A percentile compares a stretch with the other conserved stretches of the same genome.
Evolutionary conservation across 2,797 vertebrate genomes (phyloP).

Genomic region (Acanthiza pusilla): DNA sequence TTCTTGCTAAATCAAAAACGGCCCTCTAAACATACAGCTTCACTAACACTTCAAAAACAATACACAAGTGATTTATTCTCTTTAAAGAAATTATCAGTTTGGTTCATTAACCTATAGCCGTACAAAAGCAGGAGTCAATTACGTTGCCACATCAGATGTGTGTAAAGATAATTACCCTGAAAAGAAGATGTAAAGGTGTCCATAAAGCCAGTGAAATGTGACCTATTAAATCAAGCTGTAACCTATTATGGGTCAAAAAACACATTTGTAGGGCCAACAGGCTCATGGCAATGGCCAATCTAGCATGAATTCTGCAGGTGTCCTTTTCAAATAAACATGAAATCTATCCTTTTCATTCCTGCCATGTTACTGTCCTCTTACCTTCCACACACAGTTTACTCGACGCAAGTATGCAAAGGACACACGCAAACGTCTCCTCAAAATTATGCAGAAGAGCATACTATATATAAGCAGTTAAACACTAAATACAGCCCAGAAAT

Average conservation of each 20-base stretch:
- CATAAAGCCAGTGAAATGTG: slow-evolving; percentile 76
- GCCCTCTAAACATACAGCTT: slow-evolving; percentile 35
- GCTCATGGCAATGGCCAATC: slow-evolving; percentile 64
- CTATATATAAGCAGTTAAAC: neutral
- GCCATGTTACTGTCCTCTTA: neutral
- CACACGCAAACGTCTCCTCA: neutral
- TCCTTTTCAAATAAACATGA: slow-evolving; percentile 64
- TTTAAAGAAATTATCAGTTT: slow-evolving; percentile 65
- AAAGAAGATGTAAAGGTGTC: slow-evolving; percentile 75
- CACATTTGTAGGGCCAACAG: slow-evolving; percentile 72
- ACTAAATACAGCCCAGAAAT: neutral
- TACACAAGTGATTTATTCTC: slow-evolving; percentile 62
- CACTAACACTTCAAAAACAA: slow-evolving; percentile 63
- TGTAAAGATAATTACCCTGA: slow-evolving; percentile 77
- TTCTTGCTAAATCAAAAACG: slow-evolving; percentile 53
- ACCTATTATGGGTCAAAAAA: slow-evolving; percentile 77
- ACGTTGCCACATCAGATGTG: slow-evolving; percentile 70
- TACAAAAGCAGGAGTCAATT: slow-evolving; percentile 75
- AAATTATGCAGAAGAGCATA: neutral
- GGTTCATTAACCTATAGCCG: slow-evolving; percentile 74
- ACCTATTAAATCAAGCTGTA: slow-evolving; percentile 77
- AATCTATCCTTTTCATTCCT: slow-evolving; percentile 28
- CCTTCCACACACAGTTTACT: neutral
- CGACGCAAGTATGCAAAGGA: neutral
- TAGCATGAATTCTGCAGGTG: slow-evolving; percentile 76